Evolutionary conservation across 2,113 vertebrate genomes (phyloP), one percentile per base, ranked within the genome.

Genomic region (Ursus arctos): DNA sequence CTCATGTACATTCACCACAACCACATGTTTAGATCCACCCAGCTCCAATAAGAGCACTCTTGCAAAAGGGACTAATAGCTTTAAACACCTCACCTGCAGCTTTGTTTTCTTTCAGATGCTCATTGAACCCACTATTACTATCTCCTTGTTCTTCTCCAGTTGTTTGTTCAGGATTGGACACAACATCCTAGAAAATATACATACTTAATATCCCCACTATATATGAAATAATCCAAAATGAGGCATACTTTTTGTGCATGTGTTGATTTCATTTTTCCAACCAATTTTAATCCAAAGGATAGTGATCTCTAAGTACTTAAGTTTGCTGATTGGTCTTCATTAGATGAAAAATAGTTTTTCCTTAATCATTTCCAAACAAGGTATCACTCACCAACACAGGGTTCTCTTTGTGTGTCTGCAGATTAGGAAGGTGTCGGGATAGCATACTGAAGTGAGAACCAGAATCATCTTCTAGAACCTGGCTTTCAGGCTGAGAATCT

Each of bases 401-500:
- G 95, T 99, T 99, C 76, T 99, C 99, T 90, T 99, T 97, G 92
- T 98, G 98, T 83, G 99, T 98, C 97, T 99, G 99, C 53, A 99
- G 98, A 97, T 98, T 99, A 74, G 99, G 99, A 93, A 99, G 99
- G 93, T 99, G 99, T 24, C 99, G 98, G 94, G 99, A 98, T 49
- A 99, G 97, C 96, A 99, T 71, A 7, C 99, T 98, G 31, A 99
- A 98, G 96, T 99, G 99, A 98, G 99, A 99, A 92, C 99, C 99
- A 0, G 99, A 98, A 79, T 99, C 99, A 98, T 99, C 99, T 95
- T 99, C 99, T 57, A 98, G 94, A 82, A 98, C 99, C 51, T 98
- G 98, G 55, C 99, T 99, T 98, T 99, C 99, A 16, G 99, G 99
- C 98, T 99, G 99, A 1, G 99, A 99, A 98, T 99, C 99, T 98